Evolutionary conservation across 1,140 invertebrate species (phyloP).

Genomic region (Formica exsecta): DNA sequence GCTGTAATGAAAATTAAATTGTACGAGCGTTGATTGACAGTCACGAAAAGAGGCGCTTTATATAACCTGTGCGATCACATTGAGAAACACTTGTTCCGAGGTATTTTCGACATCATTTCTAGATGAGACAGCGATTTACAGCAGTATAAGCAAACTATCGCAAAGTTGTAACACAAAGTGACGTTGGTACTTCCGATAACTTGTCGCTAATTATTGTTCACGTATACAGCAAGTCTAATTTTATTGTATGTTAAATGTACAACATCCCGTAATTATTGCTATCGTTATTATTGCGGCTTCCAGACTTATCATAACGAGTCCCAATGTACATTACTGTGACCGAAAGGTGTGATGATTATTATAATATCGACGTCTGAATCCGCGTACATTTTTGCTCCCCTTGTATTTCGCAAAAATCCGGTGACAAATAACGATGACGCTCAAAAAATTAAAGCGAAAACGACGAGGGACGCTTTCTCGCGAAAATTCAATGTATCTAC

Average conservation of each 20-base stretch:
- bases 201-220: constrained; percentile 38
- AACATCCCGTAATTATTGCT: constrained; percentile 57
- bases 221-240: constrained; percentile 67
- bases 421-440: constrained; percentile 4
- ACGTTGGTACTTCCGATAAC: constrained; percentile 16
- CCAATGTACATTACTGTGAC: constrained; percentile 15
- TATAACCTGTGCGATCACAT: constrained; percentile 36
- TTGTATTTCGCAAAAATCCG: constrained; percentile 29
- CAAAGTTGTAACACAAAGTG: constrained; percentile 1
- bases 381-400: constrained; percentile 23
- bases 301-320: constrained; percentile 20
- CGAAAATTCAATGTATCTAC: constrained; percentile 6
- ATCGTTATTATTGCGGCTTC: constrained; percentile 49
- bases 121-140: constrained; percentile 24
- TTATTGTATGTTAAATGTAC: constrained; percentile 65
- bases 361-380: constrained; percentile 11
- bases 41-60: constrained; percentile 41
- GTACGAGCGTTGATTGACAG: constrained; percentile 46
- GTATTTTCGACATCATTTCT: constrained; percentile 25
- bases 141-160: constrained; percentile 16
- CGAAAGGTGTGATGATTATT: constrained; percentile 44
- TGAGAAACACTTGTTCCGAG: constrained; percentile 8
- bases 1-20: constrained; percentile 61
- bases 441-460: constrained; percentile 31
- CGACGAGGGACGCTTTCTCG: constrained; percentile 53